These are phyloP conservation scores for Phyllotreta striolata DNA, from an alignment of 2,888 invertebrate genomes.

Conservation along the genomic window DNA sequence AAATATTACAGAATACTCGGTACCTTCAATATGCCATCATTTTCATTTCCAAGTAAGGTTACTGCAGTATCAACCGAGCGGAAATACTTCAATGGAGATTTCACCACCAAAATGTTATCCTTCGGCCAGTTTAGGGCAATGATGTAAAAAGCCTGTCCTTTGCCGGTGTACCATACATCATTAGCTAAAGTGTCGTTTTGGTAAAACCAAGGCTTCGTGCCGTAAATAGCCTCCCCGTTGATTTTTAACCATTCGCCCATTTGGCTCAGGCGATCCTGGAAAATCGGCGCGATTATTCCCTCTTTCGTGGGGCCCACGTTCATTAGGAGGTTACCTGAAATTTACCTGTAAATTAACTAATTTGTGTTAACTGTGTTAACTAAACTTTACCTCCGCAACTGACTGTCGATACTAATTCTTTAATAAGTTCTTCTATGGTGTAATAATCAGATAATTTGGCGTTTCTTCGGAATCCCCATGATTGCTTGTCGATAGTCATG, in stretches of 20 bases:
- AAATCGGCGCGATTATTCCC: conserved; percentile 85
- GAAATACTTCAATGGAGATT: conserved; percentile 51
- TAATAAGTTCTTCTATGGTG: conserved; percentile 72
- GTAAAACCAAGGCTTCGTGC: conserved; percentile 76
- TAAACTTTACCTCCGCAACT: conserved; percentile 86
- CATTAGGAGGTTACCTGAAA: conserved; percentile 73
- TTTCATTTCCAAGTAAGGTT: conserved; percentile 64
- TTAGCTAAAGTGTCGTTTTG: conserved; percentile 81
- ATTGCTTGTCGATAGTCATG: conserved; percentile 85
- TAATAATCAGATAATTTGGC: conserved; percentile 73
- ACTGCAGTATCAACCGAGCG: conserved; percentile 53
- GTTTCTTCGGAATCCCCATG: conserved; percentile 87
- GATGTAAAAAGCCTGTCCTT: conserved; percentile 68
- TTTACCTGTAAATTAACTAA: too few species aligned
- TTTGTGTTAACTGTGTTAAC: too few species aligned
- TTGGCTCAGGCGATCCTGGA: conserved; percentile 81
- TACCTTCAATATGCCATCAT: conserved; percentile 44
- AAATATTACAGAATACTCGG: conserved; percentile 38
- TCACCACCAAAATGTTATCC: conserved; percentile 62
- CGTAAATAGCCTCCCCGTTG: conserved; percentile 90
- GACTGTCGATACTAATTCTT: conserved; percentile 77
- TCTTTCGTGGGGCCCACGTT: conserved; percentile 92
- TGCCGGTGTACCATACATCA: conserved; percentile 55
- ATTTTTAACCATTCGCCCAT: conserved; percentile 80
- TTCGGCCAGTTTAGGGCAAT: conserved; percentile 76